These are phyloP conservation scores for Amphibalanus amphitrite DNA, from an alignment of 1,140 invertebrate species.

Conservation along the genomic window DNA sequence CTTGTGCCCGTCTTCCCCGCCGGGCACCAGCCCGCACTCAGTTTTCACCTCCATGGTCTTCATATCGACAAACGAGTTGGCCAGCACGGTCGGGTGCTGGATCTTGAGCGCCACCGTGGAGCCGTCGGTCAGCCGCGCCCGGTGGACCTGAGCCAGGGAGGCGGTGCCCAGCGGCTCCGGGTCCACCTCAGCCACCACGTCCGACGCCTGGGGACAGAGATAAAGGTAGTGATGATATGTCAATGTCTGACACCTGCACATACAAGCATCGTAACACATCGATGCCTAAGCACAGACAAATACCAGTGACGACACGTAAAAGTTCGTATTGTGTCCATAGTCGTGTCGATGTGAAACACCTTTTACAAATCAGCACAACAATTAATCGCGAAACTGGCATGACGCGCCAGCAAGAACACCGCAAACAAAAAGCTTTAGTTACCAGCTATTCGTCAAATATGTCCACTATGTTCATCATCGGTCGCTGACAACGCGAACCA, in stretches of 20 bases:
- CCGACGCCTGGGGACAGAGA: constrained; percentile 35
- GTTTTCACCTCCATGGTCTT: constrained; percentile 71
- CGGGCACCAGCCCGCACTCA: too few relatives aligned
- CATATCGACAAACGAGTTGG: constrained; percentile 74
- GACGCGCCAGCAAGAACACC: too few relatives aligned
- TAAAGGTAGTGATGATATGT: too few relatives aligned
- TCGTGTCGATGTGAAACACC: not conserved
- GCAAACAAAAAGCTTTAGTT: too few relatives aligned
- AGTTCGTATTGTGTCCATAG: not conserved
- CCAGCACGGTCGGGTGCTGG: constrained; percentile 75
- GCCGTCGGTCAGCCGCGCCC: constrained; percentile 69
- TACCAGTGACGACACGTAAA: not conserved
- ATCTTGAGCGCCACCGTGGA: constrained; percentile 85
- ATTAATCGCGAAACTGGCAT: too few relatives aligned
- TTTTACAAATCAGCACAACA: not conserved
- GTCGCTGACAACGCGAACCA: too few relatives aligned
- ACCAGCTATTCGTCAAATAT: too few relatives aligned
- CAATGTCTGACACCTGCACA: too few relatives aligned
- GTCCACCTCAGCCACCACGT: constrained; percentile 74
- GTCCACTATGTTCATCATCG: too few relatives aligned
- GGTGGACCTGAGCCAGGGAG: constrained; percentile 91
- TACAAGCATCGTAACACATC: too few relatives aligned
- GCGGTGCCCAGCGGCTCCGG: constrained; percentile 76
- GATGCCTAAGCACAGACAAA: not conserved
- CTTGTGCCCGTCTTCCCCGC: too few relatives aligned